Evolutionary conservation across 1,140 invertebrate species (phyloP).

Genomic region (Drosophila mayri): DNA sequence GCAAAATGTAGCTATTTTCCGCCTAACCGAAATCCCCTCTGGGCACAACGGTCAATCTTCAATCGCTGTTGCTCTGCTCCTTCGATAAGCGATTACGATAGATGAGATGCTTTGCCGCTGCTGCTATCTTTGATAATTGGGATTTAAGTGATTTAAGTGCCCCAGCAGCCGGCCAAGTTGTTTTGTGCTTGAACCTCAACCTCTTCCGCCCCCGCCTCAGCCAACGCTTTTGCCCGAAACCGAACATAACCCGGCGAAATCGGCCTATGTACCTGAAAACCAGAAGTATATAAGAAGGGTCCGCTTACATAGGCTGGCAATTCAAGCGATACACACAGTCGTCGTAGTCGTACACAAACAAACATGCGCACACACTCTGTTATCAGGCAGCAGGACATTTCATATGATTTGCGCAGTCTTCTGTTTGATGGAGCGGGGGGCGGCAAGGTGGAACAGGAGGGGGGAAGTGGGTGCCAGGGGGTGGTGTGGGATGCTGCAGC

Average conservation of each 20-base stretch:
- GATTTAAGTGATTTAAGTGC: slow-evolving; percentile 32
- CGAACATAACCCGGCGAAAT: slow-evolving; percentile 13
- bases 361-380: slow-evolving; percentile 56
- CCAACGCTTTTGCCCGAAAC: not conserved
- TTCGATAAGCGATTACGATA: slow-evolving; percentile 31
- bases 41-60: not conserved
- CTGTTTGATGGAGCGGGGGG: slow-evolving; percentile 6
- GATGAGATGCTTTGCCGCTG: slow-evolving; percentile 1
- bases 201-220: too few species aligned
- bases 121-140: slow-evolving; percentile 29
- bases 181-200: slow-evolving; percentile 1
- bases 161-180: slow-evolving; percentile 14
- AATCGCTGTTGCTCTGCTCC: not conserved
- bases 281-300: slow-evolving; percentile 22
- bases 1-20: not conserved
- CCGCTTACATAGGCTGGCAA: slow-evolving; percentile 34
- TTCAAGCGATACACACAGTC: slow-evolving; percentile 37
- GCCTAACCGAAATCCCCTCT: too few species aligned
- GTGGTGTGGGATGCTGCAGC: slow-evolving; percentile 45
- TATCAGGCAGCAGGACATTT: slow-evolving; percentile 73
- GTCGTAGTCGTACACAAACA: slow-evolving; percentile 39
- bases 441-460: not conserved
- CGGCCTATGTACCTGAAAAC: slow-evolving; percentile 10
- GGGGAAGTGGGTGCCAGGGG: slow-evolving; percentile 21
- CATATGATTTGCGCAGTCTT: slow-evolving; percentile 62